phyloP scores from a whole-genome alignment of 2,888 invertebrate genomes.

The Dromius quadrimaculatus region DNA sequence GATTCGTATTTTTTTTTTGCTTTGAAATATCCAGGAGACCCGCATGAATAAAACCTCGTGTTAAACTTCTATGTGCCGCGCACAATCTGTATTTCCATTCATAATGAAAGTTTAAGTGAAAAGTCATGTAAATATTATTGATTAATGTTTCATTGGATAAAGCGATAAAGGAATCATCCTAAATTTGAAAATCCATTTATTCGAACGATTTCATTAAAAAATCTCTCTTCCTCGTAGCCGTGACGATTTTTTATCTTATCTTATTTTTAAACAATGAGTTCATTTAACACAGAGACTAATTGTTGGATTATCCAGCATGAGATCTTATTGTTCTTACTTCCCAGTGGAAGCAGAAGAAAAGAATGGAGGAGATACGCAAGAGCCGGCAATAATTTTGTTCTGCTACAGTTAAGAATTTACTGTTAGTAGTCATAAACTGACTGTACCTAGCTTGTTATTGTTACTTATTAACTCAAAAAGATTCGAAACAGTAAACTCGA shows the following conservation, averaged over 20 bases:
- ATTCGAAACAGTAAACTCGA: constrained; percentile 5
- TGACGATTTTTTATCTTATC: constrained; percentile 15
- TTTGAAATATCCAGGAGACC: too few species aligned
- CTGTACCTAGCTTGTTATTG: constrained; percentile 1
- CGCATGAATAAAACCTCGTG: too few species aligned
- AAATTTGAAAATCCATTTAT: constrained; percentile 1
- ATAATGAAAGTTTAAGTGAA: constrained; percentile 31
- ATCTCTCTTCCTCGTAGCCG: neutral
- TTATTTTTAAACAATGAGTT: constrained; percentile 31
- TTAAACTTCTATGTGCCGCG: too few species aligned
- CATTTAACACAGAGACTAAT: constrained; percentile 28
- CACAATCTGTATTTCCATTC: too few species aligned
- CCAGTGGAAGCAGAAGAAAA: neutral
- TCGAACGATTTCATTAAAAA: neutral
- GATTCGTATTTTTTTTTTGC: too few species aligned
- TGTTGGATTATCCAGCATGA: constrained; percentile 14
- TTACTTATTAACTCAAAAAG: constrained; percentile 16
- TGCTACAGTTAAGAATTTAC: constrained; percentile 21
- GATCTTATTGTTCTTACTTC: constrained; percentile 22
- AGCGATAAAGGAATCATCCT: constrained; percentile 2
- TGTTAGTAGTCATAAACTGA: constrained; percentile 13
- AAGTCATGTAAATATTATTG: constrained; percentile 45
- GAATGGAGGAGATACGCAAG: constrained; percentile 8
- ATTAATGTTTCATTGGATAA: constrained; percentile 23
- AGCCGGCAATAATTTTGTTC: constrained; percentile 18